Conservation (phyloP, 2,113 vertebrate genomes). For the Andinoacara biseriatus region DNA sequence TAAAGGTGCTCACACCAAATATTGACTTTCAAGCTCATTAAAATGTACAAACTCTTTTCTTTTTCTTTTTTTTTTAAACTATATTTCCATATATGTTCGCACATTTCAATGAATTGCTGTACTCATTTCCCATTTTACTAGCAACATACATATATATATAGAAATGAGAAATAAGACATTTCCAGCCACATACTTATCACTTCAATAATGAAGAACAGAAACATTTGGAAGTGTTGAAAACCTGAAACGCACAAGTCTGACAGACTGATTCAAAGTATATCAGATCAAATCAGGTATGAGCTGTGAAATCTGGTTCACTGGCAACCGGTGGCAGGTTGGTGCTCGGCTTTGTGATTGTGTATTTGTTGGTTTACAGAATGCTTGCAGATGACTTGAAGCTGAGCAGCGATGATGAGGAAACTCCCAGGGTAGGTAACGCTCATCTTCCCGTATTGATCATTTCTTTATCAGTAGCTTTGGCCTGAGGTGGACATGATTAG, state of each 20-base stretch:
- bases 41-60: no score
- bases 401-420: slow-evolving; percentile 84
- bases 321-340: neutral
- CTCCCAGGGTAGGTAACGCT: slow-evolving; percentile 67
- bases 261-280: neutral
- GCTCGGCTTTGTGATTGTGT: neutral
- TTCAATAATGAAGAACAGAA: neutral
- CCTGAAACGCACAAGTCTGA: neutral
- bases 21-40: no score
- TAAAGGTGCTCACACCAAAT: no score
- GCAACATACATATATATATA: no score
- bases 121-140: no score
- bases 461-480: neutral
- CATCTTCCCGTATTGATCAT: neutral
- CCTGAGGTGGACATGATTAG: neutral
- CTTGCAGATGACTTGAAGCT: slow-evolving; percentile 83
- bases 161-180: neutral
- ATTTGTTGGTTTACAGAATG: slow-evolving; percentile 73
- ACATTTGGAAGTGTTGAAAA: neutral
- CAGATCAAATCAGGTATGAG: neutral
- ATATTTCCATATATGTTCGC: no score
- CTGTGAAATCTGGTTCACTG: neutral
- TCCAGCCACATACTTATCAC: neutral
- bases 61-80: no score
- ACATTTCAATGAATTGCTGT: no score